Evolutionary conservation across 2,888 invertebrate species (phyloP), one percentile per base, ranked within the genome.

Genomic region (Flexamia atlantica): DNA sequence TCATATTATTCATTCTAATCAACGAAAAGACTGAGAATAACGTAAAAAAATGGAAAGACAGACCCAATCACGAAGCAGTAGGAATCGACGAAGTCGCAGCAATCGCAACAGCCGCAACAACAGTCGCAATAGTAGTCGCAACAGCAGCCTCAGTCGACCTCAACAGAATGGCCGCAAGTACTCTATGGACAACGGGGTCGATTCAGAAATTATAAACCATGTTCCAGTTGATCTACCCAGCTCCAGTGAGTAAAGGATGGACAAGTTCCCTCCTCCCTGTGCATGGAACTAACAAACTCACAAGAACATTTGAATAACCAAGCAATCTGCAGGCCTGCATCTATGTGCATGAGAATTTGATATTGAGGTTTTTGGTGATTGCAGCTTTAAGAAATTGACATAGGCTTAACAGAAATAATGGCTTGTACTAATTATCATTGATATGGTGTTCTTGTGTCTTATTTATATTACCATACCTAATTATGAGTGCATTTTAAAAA

Each of bases 71-170:
- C 84, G 82, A 3, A 82, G 84, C 81, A 81, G 79, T 30, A 60
- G 79, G 25, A 82, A 82, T 53, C 32, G 82, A 40, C 82, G 84
- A 9, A 82, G 82, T 53, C 76, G 84, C 23, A 40, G 84, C 17
- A 84, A 84, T 60, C 83, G 79, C 32, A 80, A 80, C 53, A 80
- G 82, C 76, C 76, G 84, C 20, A 84, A 84, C 53, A 81, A 81
- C 42, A 84, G 84, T 50, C 68, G 84, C n/a, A 84, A 84, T 32
- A 81, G 64, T 46, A 84, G 84, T 64, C 46, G 72, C 20, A 84
- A 84, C 82, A 76, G 68, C 53, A 81, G 81, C 25, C 74, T 83
- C 28, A 83, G 74, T 40, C 42, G 82, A 23, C 53, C 74, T 9
- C 74, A 74, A n/a, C 84, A 81, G 60, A 83, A 83, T 64, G 80